Percentiles rank a stretch among this genome's conserved stretches.
Evolutionary conservation across 2,888 invertebrate genomes (phyloP).

Genomic region (Coelogynopora nodosa): DNA sequence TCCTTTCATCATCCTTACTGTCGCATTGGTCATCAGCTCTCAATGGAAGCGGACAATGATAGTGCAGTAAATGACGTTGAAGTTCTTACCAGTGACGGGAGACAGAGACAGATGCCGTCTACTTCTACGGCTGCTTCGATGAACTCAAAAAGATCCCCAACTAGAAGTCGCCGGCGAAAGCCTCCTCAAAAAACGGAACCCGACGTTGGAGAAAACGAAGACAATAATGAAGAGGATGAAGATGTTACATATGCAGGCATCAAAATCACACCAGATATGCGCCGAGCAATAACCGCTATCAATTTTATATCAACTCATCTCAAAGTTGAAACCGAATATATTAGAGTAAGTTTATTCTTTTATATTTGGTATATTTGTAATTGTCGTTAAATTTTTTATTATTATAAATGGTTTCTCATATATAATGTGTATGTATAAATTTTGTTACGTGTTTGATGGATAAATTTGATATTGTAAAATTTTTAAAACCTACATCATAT

Average conservation of each 20-base stretch:
- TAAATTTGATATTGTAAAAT: too few species aligned
- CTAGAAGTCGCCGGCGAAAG: background rate
- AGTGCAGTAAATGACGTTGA: background rate
- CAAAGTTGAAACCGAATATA: slow-evolving; percentile 93
- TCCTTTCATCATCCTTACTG: slow-evolving; percentile 22
- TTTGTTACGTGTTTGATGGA: too few species aligned
- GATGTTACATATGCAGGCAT: slow-evolving; percentile 2
- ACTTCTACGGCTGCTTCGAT: background rate
- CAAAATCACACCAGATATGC: slow-evolving; percentile 70
- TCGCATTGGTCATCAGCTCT: slow-evolving; percentile 8
- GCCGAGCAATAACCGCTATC: slow-evolving; percentile 83
- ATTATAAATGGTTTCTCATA: too few species aligned
- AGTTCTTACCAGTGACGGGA: background rate
- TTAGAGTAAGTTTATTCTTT: slow-evolving; percentile 85
- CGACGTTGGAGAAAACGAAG: slow-evolving; percentile 57
- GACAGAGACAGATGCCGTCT: background rate
- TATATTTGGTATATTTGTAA: too few species aligned
- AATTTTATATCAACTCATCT: slow-evolving; percentile 97
- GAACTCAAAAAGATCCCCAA: background rate
- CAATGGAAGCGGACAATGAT: background rate
- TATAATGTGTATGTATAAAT: too few species aligned
- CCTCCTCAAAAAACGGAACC: background rate
- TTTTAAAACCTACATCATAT: too few species aligned
- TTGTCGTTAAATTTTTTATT: too few species aligned
- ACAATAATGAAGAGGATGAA: background rate